Evolutionary conservation across 2,888 invertebrate species (phyloP).

Genomic region (Nomada ruficornis): DNA sequence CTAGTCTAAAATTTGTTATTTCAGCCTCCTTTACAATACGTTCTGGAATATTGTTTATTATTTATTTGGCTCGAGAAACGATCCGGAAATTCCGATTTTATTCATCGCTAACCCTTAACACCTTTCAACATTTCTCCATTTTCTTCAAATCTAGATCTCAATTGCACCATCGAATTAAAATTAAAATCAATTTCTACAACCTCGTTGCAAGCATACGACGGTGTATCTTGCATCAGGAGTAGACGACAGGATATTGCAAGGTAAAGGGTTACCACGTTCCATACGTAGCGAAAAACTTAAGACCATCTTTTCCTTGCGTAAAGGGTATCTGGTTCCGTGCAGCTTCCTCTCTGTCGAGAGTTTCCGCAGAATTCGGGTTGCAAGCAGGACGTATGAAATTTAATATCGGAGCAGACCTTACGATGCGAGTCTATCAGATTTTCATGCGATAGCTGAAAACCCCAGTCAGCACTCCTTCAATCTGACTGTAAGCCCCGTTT

Average conservation of each 20-base stretch:
- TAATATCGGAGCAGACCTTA: constrained; percentile 53
- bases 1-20: too few relatives aligned
- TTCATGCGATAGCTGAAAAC: constrained; percentile 54
- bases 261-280: not conserved
- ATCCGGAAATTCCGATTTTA: too few relatives aligned
- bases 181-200: too few relatives aligned
- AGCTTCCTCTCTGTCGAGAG: constrained; percentile 38
- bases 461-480: constrained; percentile 39
- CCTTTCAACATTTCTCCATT: too few relatives aligned
- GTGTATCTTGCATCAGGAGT: too few relatives aligned
- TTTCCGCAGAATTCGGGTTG: constrained; percentile 55
- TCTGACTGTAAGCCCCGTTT: constrained; percentile 11
- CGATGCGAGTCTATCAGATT: constrained; percentile 53
- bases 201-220: too few relatives aligned
- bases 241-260: not conserved
- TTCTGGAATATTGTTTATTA: too few relatives aligned
- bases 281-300: constrained; percentile 15
- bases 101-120: too few relatives aligned
- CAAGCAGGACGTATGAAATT: constrained; percentile 65
- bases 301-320: constrained; percentile 11
- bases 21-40: too few relatives aligned
- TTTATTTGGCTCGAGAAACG: too few relatives aligned
- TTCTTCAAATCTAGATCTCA: too few relatives aligned
- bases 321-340: constrained; percentile 49
- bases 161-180: too few relatives aligned